Evolutionary conservation across 2,888 invertebrate species (phyloP).

Genomic region (Pachymerium ferrugineum): DNA sequence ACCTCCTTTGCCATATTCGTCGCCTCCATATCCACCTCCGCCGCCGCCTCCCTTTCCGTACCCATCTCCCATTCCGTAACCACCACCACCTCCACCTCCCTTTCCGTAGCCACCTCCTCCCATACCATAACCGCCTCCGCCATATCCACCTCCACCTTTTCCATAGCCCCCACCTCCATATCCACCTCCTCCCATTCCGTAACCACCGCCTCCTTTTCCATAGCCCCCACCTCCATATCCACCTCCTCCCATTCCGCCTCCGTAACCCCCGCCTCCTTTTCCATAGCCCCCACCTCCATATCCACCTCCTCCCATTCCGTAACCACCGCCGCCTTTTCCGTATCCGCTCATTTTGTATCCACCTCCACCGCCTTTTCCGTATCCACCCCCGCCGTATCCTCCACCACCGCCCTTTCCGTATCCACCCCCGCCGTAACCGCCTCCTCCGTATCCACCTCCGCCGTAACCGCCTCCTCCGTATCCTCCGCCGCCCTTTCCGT

Average conservation of each 20-base stretch:
- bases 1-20: not conserved
- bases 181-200: not conserved
- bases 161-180: constrained; percentile 5
- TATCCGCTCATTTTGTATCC: not conserved
- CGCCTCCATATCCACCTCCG: constrained; percentile 5
- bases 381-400: not conserved
- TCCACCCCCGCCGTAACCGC: not conserved
- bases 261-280: not conserved
- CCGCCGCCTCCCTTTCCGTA: not conserved
- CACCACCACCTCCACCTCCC: not conserved
- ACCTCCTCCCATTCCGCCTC: not conserved
- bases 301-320: not conserved
- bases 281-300: not conserved
- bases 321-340: not conserved
- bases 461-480: not conserved
- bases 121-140: not conserved
- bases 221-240: not conserved
- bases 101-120: not conserved
- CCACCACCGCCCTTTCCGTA: not conserved
- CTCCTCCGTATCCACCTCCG: constrained; percentile 16
- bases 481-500: not conserved
- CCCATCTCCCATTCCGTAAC: not conserved
- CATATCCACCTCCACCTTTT: not conserved
- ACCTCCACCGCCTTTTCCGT: not conserved
- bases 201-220: not conserved